Evolutionary conservation across 2,113 vertebrate genomes (phyloP), one percentile per base, ranked within the genome.

Genomic region (Penelope pileata): DNA sequence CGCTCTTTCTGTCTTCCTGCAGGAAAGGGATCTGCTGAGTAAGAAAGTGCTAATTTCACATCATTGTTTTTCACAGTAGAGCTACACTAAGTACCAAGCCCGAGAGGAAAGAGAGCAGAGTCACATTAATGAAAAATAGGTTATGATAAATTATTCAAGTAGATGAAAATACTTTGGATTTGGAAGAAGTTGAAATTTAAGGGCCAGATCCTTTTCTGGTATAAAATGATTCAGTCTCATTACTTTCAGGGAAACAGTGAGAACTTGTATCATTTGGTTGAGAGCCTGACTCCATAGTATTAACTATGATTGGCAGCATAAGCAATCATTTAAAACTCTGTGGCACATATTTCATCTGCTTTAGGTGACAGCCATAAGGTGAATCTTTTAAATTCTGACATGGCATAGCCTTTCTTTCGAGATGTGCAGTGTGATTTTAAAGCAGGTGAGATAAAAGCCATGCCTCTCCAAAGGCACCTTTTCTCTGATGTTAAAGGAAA

Each of bases 71-170:
- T 82, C 0, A 0, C 30, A 43, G 73, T 18, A 82, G 40, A 88
- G 45, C 58, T 79, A 17, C 0, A 0, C 22, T 75, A 92, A 88
- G 86, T 86, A 81, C 60, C 69, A 69, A 92, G 77, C 90, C 88
- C 2, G 0, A 88, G 80, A 90, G 66, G 85, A 96, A 78, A 0
- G 1, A 78, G 8, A 93, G 10, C 53, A 62, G 15, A 96, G 83
- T 86, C 30, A 80, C 95, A 91, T 95, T 95, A 95, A 93, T 82
- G 90, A 90, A 96, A 96, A 92, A 96, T 88, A 88, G 83, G 95
- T 96, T 97, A 84, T 78, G 48, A 94, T 96, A 93, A 95, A 96
- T 96, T 93, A 96, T 96, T 96, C 69, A 96, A 86, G 51, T 78
- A 63, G 62, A 50, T 96, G 83, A 91, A 96, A 88, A 86, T 72